Evolutionary conservation across 2,888 invertebrate genomes (phyloP), one percentile per base, ranked within the genome.

Genomic region (Euzetes globulus): DNA sequence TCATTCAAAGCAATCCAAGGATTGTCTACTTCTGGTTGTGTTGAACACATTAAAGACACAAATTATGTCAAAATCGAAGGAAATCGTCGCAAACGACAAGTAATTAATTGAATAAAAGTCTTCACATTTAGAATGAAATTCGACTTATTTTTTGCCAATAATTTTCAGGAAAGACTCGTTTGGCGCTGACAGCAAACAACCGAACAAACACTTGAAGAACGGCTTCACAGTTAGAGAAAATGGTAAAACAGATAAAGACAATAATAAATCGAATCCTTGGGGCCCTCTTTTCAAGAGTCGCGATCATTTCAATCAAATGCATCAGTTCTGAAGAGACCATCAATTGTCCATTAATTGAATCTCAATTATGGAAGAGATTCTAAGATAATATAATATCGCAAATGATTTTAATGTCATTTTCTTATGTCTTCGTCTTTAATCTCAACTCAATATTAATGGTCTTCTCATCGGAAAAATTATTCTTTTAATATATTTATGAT

Each of bases 231-330:
- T 33, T 13, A 58, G 37, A 55, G 2, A 33, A 11, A n/a, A 27
- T 47, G 25, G 13, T 19, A 58, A 58, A 58, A 58, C 45, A 22
- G 47, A 70, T 25, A 70, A 45, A 19, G 70, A 70, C 22, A 45
- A 63, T 27, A 29, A 70, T 25, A 70, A 70, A 19, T 2, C 19
- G 15, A 74, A 74, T 50, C 55, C 47, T 19, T 74, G 74, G 74
- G 74, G 74, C 15, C 74, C 74, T n/a, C 3, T 74, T 7, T 74
- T 74, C 71, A 74, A 74, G 73, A 74, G 29, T 71, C 52, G 71
- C 13, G 41, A 45, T 6, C 74, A 74, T 33, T 74, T 74, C 58
- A 71, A 71, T 27, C 55, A 74, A 45, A 37, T 74, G 74, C 74
- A 74, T 65, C 33, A 71, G 7, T 74, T 45, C 55, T 74, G n/a